These are phyloP conservation scores for Acanthis flammea DNA, from an alignment of 2,797 vertebrate genomes.

Conservation along the genomic window DNA sequence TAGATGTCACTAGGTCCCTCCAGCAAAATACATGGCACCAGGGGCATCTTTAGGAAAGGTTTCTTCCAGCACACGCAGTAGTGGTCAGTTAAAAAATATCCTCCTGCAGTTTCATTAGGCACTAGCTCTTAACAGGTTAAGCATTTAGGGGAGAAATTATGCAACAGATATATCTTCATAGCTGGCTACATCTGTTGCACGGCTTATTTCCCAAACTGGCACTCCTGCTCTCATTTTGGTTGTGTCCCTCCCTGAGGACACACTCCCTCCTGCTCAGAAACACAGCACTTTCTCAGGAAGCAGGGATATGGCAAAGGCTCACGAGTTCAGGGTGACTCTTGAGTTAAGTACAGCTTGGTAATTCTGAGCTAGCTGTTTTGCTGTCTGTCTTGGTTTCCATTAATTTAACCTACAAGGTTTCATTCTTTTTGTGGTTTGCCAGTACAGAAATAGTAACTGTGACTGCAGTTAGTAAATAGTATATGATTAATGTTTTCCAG, in stretches of 20 bases:
- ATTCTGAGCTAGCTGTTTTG: not conserved
- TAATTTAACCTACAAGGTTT: not conserved
- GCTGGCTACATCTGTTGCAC: not conserved
- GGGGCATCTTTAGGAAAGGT: not conserved
- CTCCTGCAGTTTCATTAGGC: not conserved
- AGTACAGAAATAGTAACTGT: not conserved
- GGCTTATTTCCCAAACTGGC: not conserved
- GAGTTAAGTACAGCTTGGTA: not conserved
- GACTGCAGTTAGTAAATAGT: not conserved
- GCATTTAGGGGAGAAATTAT: not conserved
- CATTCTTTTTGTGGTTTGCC: not conserved
- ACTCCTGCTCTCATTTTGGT: not conserved
- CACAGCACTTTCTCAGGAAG: not conserved
- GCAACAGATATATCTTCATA: not conserved
- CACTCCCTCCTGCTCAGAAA: not conserved
- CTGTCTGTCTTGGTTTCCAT: not conserved
- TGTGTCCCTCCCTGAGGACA: not conserved
- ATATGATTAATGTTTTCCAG: not conserved
- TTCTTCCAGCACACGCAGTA: not conserved
- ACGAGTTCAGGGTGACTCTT: not conserved
- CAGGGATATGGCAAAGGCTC: accelerated
- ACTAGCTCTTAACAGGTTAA: not conserved
- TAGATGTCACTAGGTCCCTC: conserved; percentile 30
- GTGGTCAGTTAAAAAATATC: not conserved
- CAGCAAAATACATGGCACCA: not conserved